phyloP scores from a whole-genome alignment of 92 coral and sea anemone genomes.

The Galaxea fascicularis region DNA sequence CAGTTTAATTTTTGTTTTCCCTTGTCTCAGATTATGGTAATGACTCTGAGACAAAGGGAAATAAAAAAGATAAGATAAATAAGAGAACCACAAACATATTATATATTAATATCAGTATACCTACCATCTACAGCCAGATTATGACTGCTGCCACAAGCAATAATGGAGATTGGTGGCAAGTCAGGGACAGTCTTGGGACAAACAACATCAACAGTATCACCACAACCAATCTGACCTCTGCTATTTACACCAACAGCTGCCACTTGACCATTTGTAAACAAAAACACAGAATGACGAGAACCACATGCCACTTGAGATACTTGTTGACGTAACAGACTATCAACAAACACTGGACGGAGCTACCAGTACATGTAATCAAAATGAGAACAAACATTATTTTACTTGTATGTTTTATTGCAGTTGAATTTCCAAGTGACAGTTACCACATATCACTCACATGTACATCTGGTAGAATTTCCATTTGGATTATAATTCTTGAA shows the following conservation, averaged over 20 bases:
- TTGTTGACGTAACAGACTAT: constrained; percentile 81
- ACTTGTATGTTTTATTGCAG: no score
- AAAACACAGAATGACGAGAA: constrained; percentile 92
- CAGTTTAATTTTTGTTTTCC: no score
- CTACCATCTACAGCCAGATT: constrained; percentile 92
- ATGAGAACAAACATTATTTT: not conserved
- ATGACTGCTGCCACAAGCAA: constrained; percentile 95
- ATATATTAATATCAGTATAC: constrained; percentile 4
- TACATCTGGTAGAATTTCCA: no score
- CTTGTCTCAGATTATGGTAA: no score
- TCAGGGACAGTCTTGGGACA: constrained; percentile 80
- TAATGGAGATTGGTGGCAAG: constrained; percentile 53
- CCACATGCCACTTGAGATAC: constrained; percentile 95
- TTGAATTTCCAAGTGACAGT: no score
- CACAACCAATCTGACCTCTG: constrained; percentile 93
- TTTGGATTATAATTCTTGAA: no score
- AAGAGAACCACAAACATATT: no score
- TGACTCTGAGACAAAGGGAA: no score
- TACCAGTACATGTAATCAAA: constrained; percentile 1
- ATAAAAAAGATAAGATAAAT: no score
- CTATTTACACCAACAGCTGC: constrained; percentile 95
- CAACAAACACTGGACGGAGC: constrained; percentile 88
- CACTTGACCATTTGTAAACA: constrained; percentile 82
- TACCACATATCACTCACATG: no score
- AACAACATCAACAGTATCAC: constrained; percentile 67